Evolutionary conservation across 1,140 invertebrate species (phyloP).

Genomic region (Sycophaga agraensis): DNA sequence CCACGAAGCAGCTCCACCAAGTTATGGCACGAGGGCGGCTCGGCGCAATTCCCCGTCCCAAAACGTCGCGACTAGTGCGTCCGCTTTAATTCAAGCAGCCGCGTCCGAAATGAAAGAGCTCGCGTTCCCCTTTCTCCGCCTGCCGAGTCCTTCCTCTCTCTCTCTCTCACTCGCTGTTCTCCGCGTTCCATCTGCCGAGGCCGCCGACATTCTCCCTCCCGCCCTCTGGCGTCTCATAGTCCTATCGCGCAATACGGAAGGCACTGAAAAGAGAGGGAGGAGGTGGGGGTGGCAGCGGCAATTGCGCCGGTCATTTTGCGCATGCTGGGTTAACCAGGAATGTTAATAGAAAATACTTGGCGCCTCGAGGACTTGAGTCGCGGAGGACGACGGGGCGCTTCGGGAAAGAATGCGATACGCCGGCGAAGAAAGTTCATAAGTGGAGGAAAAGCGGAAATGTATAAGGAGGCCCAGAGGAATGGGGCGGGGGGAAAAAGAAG

Average conservation of each 20-base stretch:
- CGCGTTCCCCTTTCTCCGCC: not conserved
- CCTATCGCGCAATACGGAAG: not conserved
- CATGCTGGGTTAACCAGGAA: constrained; percentile 50
- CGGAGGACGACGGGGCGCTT: constrained; percentile 30
- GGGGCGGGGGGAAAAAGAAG: not conserved
- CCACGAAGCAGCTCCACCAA: no score
- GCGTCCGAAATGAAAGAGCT: no score
- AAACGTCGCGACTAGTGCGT: constrained; percentile 4
- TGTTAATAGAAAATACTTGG: constrained; percentile 55
- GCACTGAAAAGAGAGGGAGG: not conserved
- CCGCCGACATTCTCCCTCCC: no score
- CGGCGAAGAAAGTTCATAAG: not conserved
- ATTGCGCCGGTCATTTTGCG: constrained; percentile 48
- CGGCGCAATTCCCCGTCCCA: no score
- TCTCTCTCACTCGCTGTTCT: not conserved
- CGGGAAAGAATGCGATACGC: constrained; percentile 15
- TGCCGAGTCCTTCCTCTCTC: not conserved
- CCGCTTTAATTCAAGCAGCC: constrained; percentile 23
- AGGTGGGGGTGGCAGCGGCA: constrained; percentile 19
- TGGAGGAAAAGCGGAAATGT: not conserved
- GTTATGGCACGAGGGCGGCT: no score
- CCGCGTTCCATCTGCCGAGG: not conserved
- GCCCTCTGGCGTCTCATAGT: not conserved
- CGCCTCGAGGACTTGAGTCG: constrained; percentile 49
- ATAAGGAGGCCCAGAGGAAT: not conserved